Evolutionary conservation across 2,113 vertebrate species (phyloP).

Genomic region (Echinops telfairi): DNA sequence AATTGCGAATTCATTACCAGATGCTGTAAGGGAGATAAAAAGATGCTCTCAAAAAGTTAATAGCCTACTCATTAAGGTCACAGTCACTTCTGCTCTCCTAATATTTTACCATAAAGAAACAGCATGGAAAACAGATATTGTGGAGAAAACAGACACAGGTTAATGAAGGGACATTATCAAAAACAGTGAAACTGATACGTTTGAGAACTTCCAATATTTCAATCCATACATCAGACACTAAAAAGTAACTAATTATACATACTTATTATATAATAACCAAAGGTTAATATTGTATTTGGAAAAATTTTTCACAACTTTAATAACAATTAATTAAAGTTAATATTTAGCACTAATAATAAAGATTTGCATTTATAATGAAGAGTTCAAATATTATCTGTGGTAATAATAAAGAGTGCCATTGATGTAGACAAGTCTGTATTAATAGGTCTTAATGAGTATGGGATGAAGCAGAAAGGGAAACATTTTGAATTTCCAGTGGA

Average conservation of each 20-base stretch:
- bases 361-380: neutral
- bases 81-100: conserved; percentile 68
- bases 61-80: conserved; percentile 69
- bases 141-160: conserved; percentile 27
- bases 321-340: neutral
- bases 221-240: neutral
- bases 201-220: neutral
- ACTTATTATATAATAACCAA: conserved; percentile 8
- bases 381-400: too few relatives aligned
- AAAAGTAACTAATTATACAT: neutral
- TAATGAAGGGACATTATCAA: conserved; percentile 22
- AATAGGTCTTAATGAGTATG: neutral
- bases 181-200: neutral
- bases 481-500: neutral
- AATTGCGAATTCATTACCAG: conserved; percentile 77
- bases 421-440: neutral
- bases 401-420: neutral
- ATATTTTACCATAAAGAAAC: conserved; percentile 13
- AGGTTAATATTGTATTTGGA: conserved; percentile 22
- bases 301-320: conserved; percentile 11
- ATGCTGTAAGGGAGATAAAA: conserved; percentile 73
- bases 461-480: neutral
- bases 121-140: conserved; percentile 27
- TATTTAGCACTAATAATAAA: neutral
- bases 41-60: conserved; percentile 76